Evolutionary conservation across 2,888 invertebrate genomes (phyloP).

Genomic region (Drosophila aldrichi): DNA sequence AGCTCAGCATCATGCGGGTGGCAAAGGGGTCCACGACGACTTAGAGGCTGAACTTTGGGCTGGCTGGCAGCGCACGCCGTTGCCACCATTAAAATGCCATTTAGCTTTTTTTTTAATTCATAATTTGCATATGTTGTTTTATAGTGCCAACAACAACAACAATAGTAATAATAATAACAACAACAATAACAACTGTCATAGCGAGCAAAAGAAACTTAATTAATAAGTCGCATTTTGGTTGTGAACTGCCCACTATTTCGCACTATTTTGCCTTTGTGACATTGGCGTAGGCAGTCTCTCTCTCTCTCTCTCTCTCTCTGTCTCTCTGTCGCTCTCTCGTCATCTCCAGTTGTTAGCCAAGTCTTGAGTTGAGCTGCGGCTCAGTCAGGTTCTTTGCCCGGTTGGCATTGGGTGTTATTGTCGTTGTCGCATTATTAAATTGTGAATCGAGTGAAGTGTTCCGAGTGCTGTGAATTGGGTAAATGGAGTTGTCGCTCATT

Average conservation of each 20-base stretch:
- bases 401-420: conserved; percentile 68
- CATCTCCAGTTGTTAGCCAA: conserved; percentile 17
- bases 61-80: conserved; percentile 59
- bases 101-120: conserved; percentile 62
- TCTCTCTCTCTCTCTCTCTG: neutral
- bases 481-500: conserved; percentile 64
- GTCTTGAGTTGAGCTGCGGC: conserved; percentile 24
- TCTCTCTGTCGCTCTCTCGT: neutral
- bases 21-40: neutral
- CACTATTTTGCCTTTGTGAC: conserved; percentile 73
- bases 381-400: conserved; percentile 77
- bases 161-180: neutral
- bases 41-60: neutral
- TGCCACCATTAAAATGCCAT: conserved; percentile 73
- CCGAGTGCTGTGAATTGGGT: conserved; percentile 41
- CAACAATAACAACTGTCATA: conserved; percentile 39
- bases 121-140: conserved; percentile 71
- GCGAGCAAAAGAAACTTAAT: conserved; percentile 67
- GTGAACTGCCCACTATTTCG: conserved; percentile 71
- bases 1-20: conserved; percentile 6
- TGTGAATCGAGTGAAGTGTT: conserved; percentile 15
- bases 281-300: conserved; percentile 63
- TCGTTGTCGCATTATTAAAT: conserved; percentile 45
- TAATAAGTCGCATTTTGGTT: conserved; percentile 75
- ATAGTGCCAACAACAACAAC: conserved; percentile 41